Evolutionary conservation across 2,797 vertebrate species (phyloP), one percentile per base, ranked within the genome.

Genomic region (Synanceia verrucosa): DNA sequence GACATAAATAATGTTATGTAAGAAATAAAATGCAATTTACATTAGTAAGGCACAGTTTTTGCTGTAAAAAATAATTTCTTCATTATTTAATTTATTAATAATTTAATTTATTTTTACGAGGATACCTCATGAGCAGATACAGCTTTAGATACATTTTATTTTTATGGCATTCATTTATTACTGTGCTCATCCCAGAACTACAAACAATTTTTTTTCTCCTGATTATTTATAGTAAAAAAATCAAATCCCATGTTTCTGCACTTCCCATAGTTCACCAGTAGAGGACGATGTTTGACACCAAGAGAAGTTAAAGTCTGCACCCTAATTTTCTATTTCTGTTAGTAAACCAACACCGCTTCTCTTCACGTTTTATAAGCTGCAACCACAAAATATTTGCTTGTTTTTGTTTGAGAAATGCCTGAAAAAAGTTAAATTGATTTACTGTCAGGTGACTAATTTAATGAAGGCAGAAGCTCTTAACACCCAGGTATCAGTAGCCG

Each of bases 261-360:
- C 24, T 65, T 82, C n/a, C 14, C n/a, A 6, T 0, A 4, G 9
- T 29, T 63, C 0, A 47, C 56, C 86, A 83, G 13, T 16, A 79
- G 88, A 57, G 21, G 78, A 70, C 1, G 56, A 41, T 66, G 56
- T 82, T 78, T 75, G 26, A 77, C 48, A 44, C 13, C 0, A 51
- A 62, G 26, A 58, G 43, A 70, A 19, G 19, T 39, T 31, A 37
- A 19, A 26, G 9, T 37, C n/a, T n/a, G n/a, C n/a, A n/a, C n/a
- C n/a, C n/a, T n/a, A n/a, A n/a, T n/a, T n/a, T n/a, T n/a, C n/a
- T n/a, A n/a, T n/a, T n/a, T n/a, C n/a, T n/a, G n/a, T n/a, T n/a
- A n/a, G n/a, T n/a, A n/a, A n/a, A n/a, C n/a, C n/a, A n/a, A n/a
- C n/a, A n/a, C n/a, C n/a, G 26, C 24, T 28, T 34, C 13, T 41